Conservation (phyloP, 2,888 invertebrate genomes). For the Troides aeacus region DNA sequence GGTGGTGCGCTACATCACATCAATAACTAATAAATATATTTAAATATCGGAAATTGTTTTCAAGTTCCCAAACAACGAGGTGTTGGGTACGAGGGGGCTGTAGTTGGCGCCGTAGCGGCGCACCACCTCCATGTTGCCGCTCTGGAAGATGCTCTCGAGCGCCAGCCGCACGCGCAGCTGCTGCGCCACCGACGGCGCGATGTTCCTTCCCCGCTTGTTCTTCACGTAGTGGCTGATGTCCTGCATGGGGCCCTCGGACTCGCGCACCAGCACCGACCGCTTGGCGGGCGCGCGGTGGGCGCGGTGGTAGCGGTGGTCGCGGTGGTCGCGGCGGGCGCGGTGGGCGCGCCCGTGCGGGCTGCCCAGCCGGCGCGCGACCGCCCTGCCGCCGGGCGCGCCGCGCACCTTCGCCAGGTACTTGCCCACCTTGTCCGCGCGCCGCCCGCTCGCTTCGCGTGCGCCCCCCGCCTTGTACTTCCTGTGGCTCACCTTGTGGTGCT, state of each 20-base stretch:
- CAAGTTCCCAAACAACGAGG: conserved; percentile 5
- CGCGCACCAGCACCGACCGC: conserved; percentile 35
- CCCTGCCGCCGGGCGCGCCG: conserved; percentile 5
- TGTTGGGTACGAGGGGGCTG: conserved; percentile 43
- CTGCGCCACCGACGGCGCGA: conserved; percentile 41
- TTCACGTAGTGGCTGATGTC: conserved; percentile 62
- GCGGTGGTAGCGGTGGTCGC: not conserved
- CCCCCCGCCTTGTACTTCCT: conserved; percentile 39
- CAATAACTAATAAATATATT: not conserved
- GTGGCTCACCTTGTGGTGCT: conserved; percentile 37
- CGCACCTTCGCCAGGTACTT: conserved; percentile 41
- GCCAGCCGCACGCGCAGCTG: conserved; percentile 46
- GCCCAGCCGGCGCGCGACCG: not conserved
- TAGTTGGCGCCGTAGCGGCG: conserved; percentile 56
- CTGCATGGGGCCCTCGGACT: conserved; percentile 45
- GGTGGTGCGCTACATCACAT: too few species aligned
- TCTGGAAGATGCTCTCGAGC: conserved; percentile 48
- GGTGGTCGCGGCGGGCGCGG: not conserved
- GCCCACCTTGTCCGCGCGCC: conserved; percentile 38
- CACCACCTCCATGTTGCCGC: conserved; percentile 52
- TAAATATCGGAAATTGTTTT: conserved; percentile 29
- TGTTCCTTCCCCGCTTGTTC: conserved; percentile 48
- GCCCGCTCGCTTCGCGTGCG: conserved; percentile 37
- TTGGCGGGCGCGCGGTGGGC: not conserved
- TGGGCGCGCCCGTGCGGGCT: not conserved